Conservation (phyloP, 2,888 invertebrate genomes). For the Leptinotarsa tumamoca region DNA sequence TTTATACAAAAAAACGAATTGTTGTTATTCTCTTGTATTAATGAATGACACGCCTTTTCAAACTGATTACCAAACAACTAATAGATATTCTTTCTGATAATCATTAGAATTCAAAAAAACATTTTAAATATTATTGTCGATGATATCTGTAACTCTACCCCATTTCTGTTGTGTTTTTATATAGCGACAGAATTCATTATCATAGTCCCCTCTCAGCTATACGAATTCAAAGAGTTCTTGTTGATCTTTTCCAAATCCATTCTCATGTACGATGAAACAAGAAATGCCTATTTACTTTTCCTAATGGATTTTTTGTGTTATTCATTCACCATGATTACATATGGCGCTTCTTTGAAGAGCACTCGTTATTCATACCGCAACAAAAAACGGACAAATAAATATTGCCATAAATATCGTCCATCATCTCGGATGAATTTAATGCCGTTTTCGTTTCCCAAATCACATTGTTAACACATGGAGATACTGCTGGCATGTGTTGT, state of each 20-base stretch:
- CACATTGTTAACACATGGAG: slow-evolving; percentile 43
- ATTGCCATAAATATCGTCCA: slow-evolving; percentile 33
- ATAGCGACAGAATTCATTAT: too few relatives aligned
- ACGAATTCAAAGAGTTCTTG: not conserved
- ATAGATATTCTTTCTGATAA: too few relatives aligned
- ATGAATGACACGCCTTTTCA: too few relatives aligned
- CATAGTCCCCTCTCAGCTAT: not conserved
- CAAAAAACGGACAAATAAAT: slow-evolving; percentile 30
- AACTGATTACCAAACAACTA: too few relatives aligned
- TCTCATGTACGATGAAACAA: slow-evolving; percentile 23
- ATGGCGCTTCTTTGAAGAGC: slow-evolving; percentile 42
- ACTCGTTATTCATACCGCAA: slow-evolving; percentile 34
- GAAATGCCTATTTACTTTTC: slow-evolving; percentile 26
- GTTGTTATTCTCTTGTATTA: too few relatives aligned
- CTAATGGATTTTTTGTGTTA: slow-evolving; percentile 39
- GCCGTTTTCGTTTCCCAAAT: slow-evolving; percentile 33
- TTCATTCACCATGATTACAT: slow-evolving; percentile 31
- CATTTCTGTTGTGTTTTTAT: too few relatives aligned
- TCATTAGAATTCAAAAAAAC: too few relatives aligned
- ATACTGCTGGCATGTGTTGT: slow-evolving; percentile 32
- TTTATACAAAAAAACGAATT: too few relatives aligned
- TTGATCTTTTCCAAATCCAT: not conserved
- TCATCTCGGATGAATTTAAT: slow-evolving; percentile 27
- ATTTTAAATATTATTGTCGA: too few relatives aligned
- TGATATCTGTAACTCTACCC: too few relatives aligned